Evolutionary conservation across 2,113 vertebrate genomes (phyloP).

Genomic region (Orthonyx spaldingii): DNA sequence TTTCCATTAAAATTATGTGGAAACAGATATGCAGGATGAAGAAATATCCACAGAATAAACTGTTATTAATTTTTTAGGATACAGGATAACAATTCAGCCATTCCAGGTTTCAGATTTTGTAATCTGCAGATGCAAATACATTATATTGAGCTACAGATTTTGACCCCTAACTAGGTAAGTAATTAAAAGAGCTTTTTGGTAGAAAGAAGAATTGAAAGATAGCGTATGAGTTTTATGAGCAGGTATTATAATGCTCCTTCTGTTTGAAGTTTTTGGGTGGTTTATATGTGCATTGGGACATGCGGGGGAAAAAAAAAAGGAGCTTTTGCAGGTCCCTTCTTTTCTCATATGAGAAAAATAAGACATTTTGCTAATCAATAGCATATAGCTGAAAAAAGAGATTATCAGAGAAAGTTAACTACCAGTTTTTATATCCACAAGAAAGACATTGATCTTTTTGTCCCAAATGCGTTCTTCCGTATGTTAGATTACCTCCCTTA

Average conservation of each 20-base stretch:
- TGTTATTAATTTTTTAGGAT: background rate
- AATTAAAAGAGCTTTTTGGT: background rate
- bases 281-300: background rate
- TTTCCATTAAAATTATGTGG: background rate
- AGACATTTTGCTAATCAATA: background rate
- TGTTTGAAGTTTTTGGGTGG: background rate
- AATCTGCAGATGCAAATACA: background rate
- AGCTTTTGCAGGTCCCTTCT: background rate
- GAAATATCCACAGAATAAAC: background rate
- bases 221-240: background rate
- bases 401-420: background rate
- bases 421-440: background rate
- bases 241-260: background rate
- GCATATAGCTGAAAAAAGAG: background rate
- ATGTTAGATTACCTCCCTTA: background rate
- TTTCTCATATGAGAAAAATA: background rate
- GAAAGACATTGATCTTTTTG: background rate
- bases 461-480: background rate
- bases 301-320: background rate
- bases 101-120: background rate
- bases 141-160: background rate
- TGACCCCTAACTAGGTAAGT: background rate
- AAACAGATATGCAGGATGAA: background rate
- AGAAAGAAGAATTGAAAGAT: background rate
- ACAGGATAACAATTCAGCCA: background rate